Evolutionary conservation across 2,888 invertebrate species (phyloP), one percentile per base, ranked within the genome.

Genomic region (Escarpia spicata): DNA sequence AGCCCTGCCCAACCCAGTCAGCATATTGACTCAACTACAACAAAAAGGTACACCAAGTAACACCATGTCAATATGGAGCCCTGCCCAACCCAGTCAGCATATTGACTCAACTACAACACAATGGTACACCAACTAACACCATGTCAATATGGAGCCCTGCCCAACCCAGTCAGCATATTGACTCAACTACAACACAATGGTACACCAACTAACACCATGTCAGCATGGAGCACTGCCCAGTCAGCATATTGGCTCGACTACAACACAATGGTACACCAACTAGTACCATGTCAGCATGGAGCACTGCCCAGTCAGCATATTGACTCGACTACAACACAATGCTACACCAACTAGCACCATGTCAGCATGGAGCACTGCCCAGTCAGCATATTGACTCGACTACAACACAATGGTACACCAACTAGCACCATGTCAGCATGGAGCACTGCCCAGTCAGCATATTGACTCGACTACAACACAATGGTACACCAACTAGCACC

Each of bases 221-320:
- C 96, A 0, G 94, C 93, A 93, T 96, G 96, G 93, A 96, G 96
- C 19, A 96, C 96, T 15, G 95, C 95, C 94, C 96, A 95, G 90
- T 94, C 94, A 43, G 92, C 52, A 93, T 96, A 96, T 92, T 94
- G 94, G 6, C 95, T 94, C 92, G 93, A 93, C 96, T 96, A 94
- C n/a, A 94, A 75, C 26, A 75, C n/a, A n/a, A 75, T 26, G 75
- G 75, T 75, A 75, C 52, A 52, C 52, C 52, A 52, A 12, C 15
- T 52, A 52, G 12, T 9, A 4, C 10, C 9, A 52, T 52, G 52
- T 52, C 52, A 52, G 9, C 52, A 52, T 52, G 52, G 52, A 52
- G 52, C 52, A 3, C 52, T 9, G 52, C 10, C 9, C 96, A 95
- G 90, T 94, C 94, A 43, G 92, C 45, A 93, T 96, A 96, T 92